Conservation (phyloP, 2,797 vertebrate species). For the Centropyge bicolor region DNA sequence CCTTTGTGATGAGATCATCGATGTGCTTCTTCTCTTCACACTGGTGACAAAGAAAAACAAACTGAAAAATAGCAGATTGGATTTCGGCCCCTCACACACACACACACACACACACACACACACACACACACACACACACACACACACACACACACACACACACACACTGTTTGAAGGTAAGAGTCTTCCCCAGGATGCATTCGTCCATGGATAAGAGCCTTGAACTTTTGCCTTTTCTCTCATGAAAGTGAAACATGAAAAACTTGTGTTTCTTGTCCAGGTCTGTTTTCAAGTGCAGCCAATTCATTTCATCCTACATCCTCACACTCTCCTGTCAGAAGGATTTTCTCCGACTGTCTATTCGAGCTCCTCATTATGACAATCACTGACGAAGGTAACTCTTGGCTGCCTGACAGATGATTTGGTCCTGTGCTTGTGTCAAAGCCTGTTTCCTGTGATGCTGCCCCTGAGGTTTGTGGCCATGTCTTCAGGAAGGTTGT, state of each 20-base stretch:
- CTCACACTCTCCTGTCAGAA: no score
- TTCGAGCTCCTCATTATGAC: no score
- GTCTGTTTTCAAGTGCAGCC: no score
- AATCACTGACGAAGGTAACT: no score
- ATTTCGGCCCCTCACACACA: neutral
- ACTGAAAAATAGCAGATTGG: neutral
- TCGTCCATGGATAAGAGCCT: neutral
- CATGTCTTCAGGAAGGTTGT: no score
- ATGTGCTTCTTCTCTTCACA: constrained; percentile 93
- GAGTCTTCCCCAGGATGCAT: neutral
- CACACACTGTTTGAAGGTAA: neutral
- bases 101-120: neutral
- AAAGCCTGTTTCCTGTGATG: no score
- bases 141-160: neutral
- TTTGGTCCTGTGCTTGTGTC: no score
- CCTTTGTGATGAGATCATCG: constrained; percentile 92
- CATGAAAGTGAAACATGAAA: neutral
- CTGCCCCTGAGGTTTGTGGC: no score
- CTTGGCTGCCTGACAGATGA: no score
- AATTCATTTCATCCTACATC: no score
- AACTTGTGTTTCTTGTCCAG: neutral
- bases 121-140: neutral
- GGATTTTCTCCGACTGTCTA: no score
- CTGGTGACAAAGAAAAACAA: constrained; percentile 77
- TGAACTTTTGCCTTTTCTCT: neutral